Percentiles rank a stretch among this genome's conserved stretches.
Evolutionary conservation across 2,797 vertebrate genomes (phyloP).

Genomic region (Neosilurus mollespiculum): DNA sequence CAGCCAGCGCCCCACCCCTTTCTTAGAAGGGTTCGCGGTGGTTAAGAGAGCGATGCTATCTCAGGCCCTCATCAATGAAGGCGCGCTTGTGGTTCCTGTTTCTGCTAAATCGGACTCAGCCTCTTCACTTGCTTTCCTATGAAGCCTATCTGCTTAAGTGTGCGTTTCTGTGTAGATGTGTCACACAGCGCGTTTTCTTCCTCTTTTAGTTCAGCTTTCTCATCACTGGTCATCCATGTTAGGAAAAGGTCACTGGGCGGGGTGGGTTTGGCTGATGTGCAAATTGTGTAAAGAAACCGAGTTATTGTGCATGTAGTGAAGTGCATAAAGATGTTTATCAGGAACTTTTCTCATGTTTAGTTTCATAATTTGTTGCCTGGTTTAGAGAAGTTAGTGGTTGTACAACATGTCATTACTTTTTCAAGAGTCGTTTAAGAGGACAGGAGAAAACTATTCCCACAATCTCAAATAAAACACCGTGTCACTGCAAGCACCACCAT

Average conservation of each 20-base stretch:
- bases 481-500: background rate
- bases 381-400: background rate
- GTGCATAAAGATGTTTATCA: background rate
- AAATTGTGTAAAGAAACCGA: background rate
- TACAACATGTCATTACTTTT: too few relatives aligned
- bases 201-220: constrained; percentile 42
- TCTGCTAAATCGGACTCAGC: constrained; percentile 42
- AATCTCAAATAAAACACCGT: background rate
- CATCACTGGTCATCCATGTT: constrained; percentile 14
- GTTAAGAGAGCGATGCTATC: constrained; percentile 43
- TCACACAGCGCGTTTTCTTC: constrained; percentile 15
- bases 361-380: background rate
- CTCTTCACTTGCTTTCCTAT: constrained; percentile 51
- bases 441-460: background rate
- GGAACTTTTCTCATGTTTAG: background rate
- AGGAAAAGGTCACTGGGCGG: constrained; percentile 37
- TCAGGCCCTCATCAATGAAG: constrained; percentile 40
- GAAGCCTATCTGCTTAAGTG: constrained; percentile 38
- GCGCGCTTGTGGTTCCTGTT: constrained; percentile 49
- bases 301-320: too few relatives aligned
- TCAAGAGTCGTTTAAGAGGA: too few relatives aligned
- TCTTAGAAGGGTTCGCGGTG: constrained; percentile 55
- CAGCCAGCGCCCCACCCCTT: constrained; percentile 47
- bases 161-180: constrained; percentile 36
- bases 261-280: background rate